phyloP scores from a whole-genome alignment of 92 coral and sea anemone species.

The Diadumene lineata region DNA sequence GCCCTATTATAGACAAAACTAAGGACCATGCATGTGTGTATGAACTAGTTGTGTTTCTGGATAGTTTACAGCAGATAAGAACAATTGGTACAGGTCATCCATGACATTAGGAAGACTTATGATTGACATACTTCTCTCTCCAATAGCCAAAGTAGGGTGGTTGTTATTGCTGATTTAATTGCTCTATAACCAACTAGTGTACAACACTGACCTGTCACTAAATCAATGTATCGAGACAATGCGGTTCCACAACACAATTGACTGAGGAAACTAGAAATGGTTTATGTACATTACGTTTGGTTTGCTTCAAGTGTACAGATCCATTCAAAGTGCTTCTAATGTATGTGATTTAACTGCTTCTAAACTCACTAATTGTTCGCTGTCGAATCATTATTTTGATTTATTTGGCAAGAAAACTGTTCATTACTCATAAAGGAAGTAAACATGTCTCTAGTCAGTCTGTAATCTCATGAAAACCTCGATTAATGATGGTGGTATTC shows the following conservation, averaged over 20 bases:
- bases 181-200: slow-evolving; percentile 72
- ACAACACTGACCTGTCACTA: slow-evolving; percentile 37
- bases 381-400: slow-evolving; percentile 53
- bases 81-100: slow-evolving; percentile 73
- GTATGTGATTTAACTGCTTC: slow-evolving; percentile 15
- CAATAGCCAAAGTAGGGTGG: slow-evolving; percentile 41
- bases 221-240: slow-evolving; percentile 42
- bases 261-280: slow-evolving; percentile 38
- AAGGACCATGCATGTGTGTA: slow-evolving; percentile 21
- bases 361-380: slow-evolving; percentile 65
- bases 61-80: slow-evolving; percentile 53
- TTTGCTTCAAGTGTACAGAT: slow-evolving; percentile 36
- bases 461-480: slow-evolving; percentile 31
- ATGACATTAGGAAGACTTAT: slow-evolving; percentile 51
- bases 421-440: slow-evolving; percentile 55
- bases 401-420: slow-evolving; percentile 48
- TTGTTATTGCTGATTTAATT: slow-evolving; percentile 72
- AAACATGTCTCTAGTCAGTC: slow-evolving; percentile 40
- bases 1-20: slow-evolving; percentile 11
- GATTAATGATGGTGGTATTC: slow-evolving; percentile 12
- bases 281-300: slow-evolving; percentile 54
- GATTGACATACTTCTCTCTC: slow-evolving; percentile 36
- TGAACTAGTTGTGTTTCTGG: slow-evolving; percentile 33
- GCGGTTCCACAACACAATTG: slow-evolving; percentile 50
- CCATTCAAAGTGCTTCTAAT: slow-evolving; percentile 8